A percentile compares a stretch with the other conserved stretches of the same genome.
Conservation (phyloP, 1,140 invertebrate genomes). For the Metopolophium dirhodum region DNA sequence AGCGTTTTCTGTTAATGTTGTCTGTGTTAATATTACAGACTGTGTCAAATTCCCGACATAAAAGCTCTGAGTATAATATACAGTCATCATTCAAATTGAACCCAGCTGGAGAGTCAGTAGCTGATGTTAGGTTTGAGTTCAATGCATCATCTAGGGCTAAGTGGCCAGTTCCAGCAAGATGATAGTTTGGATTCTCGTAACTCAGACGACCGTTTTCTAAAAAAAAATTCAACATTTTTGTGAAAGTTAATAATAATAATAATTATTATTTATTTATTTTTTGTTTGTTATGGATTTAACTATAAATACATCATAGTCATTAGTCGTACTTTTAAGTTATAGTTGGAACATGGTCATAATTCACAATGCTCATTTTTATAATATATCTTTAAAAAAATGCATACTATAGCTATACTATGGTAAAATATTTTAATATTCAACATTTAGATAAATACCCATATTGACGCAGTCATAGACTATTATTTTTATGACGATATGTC, state of each 20-base stretch:
- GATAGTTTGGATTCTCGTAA: constrained; percentile 88
- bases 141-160: constrained; percentile 74
- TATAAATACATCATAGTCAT: too few species aligned
- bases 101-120: constrained; percentile 55
- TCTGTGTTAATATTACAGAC: constrained; percentile 52
- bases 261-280: too few species aligned
- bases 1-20: constrained; percentile 53
- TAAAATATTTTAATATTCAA: too few species aligned
- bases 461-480: too few species aligned
- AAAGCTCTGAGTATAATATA: constrained; percentile 49
- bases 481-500: too few species aligned
- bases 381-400: too few species aligned
- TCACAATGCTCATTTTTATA: too few species aligned
- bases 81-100: constrained; percentile 43
- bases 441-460: too few species aligned
- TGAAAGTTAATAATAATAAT: not conserved
- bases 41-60: constrained; percentile 41
- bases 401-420: too few species aligned
- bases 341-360: too few species aligned
- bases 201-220: constrained; percentile 86
- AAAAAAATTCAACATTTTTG: constrained; percentile 60
- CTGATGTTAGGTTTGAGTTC: constrained; percentile 66
- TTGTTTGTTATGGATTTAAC: too few species aligned
- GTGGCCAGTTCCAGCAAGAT: constrained; percentile 73
- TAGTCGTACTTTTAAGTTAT: too few species aligned